phyloP scores from a whole-genome alignment of 2,113 vertebrate species.

The Brienomyrus longianalis region DNA sequence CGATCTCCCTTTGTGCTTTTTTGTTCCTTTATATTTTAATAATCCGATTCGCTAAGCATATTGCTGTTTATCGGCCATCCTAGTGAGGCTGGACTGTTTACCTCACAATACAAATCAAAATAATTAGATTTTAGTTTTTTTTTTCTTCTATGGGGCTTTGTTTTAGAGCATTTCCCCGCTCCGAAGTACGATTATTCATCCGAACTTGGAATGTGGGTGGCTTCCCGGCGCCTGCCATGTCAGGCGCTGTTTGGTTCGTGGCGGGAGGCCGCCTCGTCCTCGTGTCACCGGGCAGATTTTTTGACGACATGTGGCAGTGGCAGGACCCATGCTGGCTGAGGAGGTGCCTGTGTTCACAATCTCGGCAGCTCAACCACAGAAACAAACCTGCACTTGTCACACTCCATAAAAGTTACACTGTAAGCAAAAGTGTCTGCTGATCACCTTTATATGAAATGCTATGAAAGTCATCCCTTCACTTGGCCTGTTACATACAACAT shows the following conservation, averaged over 20 bases:
- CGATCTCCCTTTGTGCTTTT: conserved; percentile 57
- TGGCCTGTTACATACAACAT: not conserved
- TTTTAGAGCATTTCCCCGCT: not conserved
- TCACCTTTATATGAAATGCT: not conserved
- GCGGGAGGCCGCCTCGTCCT: not conserved
- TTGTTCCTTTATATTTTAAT: conserved; percentile 50
- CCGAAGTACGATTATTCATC: not conserved
- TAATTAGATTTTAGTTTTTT: not conserved
- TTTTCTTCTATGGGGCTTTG: not conserved
- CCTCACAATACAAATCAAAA: not conserved
- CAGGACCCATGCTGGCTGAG: not conserved
- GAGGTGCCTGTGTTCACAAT: not conserved
- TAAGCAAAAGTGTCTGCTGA: not conserved
- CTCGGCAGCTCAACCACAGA: not conserved
- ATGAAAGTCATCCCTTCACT: not conserved
- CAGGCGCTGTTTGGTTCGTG: not conserved
- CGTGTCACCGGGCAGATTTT: not conserved
- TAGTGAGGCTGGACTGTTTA: not conserved
- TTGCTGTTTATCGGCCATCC: not conserved
- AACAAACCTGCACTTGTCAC: not conserved
- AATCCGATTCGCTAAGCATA: conserved; percentile 26
- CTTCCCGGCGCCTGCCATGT: not conserved
- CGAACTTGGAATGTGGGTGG: not conserved
- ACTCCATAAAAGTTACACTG: not conserved
- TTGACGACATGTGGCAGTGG: not conserved